Evolutionary conservation across 2,797 vertebrate species (phyloP).

Genomic region (Lycodopsis pacificus): DNA sequence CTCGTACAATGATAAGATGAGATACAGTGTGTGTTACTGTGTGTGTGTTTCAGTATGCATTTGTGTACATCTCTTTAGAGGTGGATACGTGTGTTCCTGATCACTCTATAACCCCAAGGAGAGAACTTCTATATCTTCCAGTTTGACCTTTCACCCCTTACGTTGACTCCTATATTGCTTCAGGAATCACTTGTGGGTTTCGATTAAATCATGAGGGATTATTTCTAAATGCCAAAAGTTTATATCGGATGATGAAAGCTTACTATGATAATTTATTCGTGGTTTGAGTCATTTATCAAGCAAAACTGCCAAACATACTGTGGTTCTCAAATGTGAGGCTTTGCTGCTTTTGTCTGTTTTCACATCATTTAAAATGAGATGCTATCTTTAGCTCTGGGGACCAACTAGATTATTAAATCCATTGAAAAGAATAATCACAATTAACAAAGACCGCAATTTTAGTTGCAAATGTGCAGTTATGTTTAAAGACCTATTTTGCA

Average conservation of each 20-base stretch:
- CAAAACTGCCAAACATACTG: not conserved
- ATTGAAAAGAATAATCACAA: not conserved
- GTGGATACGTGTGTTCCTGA: conserved; percentile 56
- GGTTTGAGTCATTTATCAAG: not conserved
- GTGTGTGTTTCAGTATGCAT: conserved; percentile 37
- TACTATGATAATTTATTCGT: not conserved
- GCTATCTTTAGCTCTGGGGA: not conserved
- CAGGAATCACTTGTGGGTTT: conserved; percentile 34
- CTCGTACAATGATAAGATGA: conserved; percentile 66
- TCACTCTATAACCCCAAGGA: conserved; percentile 56
- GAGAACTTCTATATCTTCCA: conserved; percentile 28
- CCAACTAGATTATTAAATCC: not conserved
- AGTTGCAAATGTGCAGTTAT: not conserved
- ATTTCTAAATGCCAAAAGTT: conserved; percentile 1
- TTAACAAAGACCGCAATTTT: not conserved
- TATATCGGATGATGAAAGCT: not conserved
- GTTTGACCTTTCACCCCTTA: conserved; percentile 55
- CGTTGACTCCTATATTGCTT: conserved; percentile 29
- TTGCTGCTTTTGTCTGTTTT: not conserved
- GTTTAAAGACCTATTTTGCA: conserved; percentile 4
- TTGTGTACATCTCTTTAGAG: conserved; percentile 43
- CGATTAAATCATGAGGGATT: conserved; percentile 26
- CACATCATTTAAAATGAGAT: not conserved
- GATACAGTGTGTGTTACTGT: conserved; percentile 37
- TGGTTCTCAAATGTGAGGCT: not conserved